Evolutionary conservation across 2,888 invertebrate species (phyloP).

Genomic region (Ptycholaimellus sp.): DNA sequence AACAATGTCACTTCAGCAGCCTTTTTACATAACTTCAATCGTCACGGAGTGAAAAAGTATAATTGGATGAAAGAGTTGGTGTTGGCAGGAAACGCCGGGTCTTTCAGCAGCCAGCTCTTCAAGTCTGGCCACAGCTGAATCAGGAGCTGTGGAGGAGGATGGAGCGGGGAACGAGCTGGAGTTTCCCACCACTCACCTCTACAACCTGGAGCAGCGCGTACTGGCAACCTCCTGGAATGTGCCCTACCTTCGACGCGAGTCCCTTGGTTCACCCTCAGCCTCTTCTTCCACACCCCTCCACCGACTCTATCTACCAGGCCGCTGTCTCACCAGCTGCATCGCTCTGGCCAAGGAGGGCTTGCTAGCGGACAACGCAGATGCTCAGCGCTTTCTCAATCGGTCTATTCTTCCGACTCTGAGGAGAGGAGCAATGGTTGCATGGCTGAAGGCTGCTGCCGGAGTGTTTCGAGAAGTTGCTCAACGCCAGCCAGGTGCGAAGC

Average conservation of each 20-base stretch:
- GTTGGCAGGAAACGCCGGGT: too few species aligned
- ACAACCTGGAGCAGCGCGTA: conserved; percentile 31
- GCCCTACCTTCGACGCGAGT: conserved; percentile 32
- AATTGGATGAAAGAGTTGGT: too few species aligned
- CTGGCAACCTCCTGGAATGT: conserved; percentile 34
- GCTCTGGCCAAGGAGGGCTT: neutral
- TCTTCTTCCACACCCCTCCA: too few species aligned
- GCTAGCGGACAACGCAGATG: neutral
- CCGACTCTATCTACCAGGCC: too few species aligned
- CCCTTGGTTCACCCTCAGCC: too few species aligned
- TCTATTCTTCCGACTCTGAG: conserved; percentile 25
- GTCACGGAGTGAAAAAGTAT: too few species aligned
- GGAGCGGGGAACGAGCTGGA: conserved; percentile 8
- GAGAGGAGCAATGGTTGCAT: conserved; percentile 30
- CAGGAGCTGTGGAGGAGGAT: too few species aligned
- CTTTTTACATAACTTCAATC: too few species aligned
- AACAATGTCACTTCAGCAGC: too few species aligned
- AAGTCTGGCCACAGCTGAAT: too few species aligned
- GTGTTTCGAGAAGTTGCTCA: conserved; percentile 30
- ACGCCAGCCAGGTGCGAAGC: neutral
- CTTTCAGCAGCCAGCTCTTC: too few species aligned
- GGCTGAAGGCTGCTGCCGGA: conserved; percentile 30
- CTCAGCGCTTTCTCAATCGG: neutral
- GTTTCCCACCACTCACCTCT: conserved; percentile 32
- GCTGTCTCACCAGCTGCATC: neutral